Conservation (phyloP, 2,888 invertebrate species). For the Aphodius granarius region DNA sequence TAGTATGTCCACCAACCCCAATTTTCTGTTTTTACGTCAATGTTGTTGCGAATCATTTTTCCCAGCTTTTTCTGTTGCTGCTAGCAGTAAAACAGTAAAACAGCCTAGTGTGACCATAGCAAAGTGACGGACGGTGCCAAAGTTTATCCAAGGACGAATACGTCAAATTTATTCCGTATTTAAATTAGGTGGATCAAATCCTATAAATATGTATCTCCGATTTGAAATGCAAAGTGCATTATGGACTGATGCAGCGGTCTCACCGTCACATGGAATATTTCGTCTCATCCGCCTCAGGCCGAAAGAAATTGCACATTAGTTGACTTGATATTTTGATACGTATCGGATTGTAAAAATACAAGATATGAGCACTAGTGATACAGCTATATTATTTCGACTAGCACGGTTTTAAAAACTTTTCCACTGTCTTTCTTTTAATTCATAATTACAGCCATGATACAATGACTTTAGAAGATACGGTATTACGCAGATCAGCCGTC, state of each 20-base stretch:
- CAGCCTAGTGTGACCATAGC: too few relatives aligned
- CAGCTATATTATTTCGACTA: neutral
- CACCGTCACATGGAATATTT: neutral
- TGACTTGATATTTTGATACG: neutral
- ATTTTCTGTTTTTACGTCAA: too few relatives aligned
- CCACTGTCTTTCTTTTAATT: too few relatives aligned
- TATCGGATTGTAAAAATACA: neutral
- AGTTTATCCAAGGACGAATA: neutral
- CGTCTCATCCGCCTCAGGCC: neutral
- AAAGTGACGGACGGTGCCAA: too few relatives aligned
- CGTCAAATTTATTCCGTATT: neutral
- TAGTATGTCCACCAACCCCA: too few relatives aligned
- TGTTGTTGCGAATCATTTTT: too few relatives aligned
- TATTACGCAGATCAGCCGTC: too few relatives aligned
- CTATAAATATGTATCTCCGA: constrained; percentile 17
- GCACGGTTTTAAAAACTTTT: neutral
- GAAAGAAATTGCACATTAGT: neutral
- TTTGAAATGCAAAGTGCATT: constrained; percentile 20
- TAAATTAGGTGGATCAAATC: constrained; percentile 7
- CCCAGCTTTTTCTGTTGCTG: too few relatives aligned
- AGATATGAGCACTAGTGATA: neutral
- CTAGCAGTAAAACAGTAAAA: too few relatives aligned
- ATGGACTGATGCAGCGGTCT: neutral
- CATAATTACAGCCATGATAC: too few relatives aligned
- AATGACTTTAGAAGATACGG: too few relatives aligned